Evolutionary conservation across 2,113 vertebrate genomes (phyloP).

Genomic region (Meriones unguiculatus): DNA sequence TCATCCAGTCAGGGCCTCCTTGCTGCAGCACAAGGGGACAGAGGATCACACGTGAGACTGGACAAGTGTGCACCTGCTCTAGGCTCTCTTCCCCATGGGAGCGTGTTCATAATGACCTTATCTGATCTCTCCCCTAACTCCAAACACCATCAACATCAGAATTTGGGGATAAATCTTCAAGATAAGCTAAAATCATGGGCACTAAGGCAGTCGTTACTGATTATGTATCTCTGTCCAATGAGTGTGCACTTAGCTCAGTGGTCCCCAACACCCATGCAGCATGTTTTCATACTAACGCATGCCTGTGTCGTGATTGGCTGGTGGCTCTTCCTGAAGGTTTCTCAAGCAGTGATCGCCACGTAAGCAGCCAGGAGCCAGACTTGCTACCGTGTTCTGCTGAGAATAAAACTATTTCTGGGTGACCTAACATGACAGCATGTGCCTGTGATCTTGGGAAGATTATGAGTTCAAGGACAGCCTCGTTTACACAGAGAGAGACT

Average conservation of each 20-base stretch:
- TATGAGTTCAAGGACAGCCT: background rate
- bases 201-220: background rate
- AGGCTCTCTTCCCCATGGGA: background rate
- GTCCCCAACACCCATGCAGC: background rate
- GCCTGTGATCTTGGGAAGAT: background rate
- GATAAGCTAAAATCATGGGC: background rate
- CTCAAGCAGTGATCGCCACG: background rate
- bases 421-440: background rate
- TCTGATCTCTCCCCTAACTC: background rate
- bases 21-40: background rate
- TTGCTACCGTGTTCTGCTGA: background rate
- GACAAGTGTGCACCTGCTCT: background rate
- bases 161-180: background rate
- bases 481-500: background rate
- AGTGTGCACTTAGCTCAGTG: background rate
- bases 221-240: background rate
- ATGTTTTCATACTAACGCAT: background rate
- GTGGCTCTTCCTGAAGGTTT: background rate
- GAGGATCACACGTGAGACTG: background rate
- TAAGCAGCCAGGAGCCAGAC: background rate
- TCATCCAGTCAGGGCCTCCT: background rate
- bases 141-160: background rate
- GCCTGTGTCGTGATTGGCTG: accelerated
- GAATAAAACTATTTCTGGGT: background rate
- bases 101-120: no score